Conservation (phyloP, 2,113 vertebrate genomes). For the Hippolais icterina region DNA sequence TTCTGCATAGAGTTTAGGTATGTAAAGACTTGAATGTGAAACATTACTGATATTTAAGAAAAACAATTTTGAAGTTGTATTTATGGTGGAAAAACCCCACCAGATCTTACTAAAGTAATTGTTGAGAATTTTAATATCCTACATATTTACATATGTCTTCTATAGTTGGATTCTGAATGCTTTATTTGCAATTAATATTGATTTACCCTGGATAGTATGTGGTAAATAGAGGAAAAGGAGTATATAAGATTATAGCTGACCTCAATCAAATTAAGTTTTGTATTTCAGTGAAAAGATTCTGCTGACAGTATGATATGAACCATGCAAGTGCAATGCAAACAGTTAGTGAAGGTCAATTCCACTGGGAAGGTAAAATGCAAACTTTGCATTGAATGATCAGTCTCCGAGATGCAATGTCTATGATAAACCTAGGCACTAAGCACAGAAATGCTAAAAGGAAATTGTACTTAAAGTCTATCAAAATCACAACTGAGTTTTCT, state of each 20-base stretch:
- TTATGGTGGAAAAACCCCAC: neutral
- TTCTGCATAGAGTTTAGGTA: neutral
- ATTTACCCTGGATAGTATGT: neutral
- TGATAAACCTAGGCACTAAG: neutral
- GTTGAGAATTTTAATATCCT: neutral
- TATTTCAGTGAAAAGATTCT: conserved; percentile 12
- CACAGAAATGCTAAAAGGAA: neutral
- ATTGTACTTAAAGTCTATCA: neutral
- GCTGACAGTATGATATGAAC: neutral
- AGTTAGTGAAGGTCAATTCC: neutral
- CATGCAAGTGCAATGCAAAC: neutral
- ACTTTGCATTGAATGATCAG: neutral
- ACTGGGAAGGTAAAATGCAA: neutral
- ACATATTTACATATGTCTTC: neutral
- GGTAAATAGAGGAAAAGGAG: neutral
- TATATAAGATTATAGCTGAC: neutral
- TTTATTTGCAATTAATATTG: neutral
- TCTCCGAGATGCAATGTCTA: neutral
- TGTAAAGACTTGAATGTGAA: neutral
- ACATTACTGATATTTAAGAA: neutral
- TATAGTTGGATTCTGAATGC: neutral
- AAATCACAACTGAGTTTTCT: neutral
- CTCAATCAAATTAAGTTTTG: neutral
- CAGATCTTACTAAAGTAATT: neutral
- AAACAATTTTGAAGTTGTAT: neutral